A percentile compares a stretch with the other conserved stretches of the same genome.
Evolutionary conservation across 2,797 vertebrate species (phyloP).

Genomic region (Sebastiscus tertius): DNA sequence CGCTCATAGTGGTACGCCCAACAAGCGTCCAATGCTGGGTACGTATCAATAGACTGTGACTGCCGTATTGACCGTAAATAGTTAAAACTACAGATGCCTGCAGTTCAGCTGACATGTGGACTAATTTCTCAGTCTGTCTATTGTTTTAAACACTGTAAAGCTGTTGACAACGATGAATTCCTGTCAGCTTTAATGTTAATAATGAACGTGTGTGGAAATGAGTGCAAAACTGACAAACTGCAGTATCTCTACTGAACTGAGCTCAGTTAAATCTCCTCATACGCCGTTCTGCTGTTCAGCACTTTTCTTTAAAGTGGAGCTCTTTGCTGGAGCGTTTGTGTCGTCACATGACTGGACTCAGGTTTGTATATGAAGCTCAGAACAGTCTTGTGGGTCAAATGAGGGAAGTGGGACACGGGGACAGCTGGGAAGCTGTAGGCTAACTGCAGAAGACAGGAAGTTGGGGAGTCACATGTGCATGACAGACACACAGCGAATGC

Average conservation of each 20-base stretch:
- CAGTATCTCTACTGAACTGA: constrained; percentile 16
- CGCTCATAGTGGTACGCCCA: too few species aligned
- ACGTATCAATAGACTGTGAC: background rate
- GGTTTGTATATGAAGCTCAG: constrained; percentile 14
- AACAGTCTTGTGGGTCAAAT: constrained; percentile 51
- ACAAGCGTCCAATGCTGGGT: too few species aligned
- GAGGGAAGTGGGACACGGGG: constrained; percentile 63
- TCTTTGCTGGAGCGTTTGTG: background rate
- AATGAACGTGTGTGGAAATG: constrained; percentile 29
- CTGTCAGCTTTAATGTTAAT: background rate
- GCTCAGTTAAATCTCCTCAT: constrained; percentile 4
- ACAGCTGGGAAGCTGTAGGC: constrained; percentile 58
- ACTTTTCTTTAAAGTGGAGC: constrained; percentile 15
- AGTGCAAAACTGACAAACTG: constrained; percentile 33
- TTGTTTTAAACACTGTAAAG: background rate
- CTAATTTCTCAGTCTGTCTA: background rate
- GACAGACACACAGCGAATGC: constrained; percentile 47
- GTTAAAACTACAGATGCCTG: background rate
- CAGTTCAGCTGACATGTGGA: background rate
- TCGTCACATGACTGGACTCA: constrained; percentile 16
- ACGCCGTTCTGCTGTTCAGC: constrained; percentile 20
- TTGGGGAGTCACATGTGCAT: constrained; percentile 51
- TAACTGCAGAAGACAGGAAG: constrained; percentile 39
- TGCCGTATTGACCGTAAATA: background rate
- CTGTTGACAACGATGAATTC: constrained; percentile 5